Evolutionary conservation across 2,797 vertebrate species (phyloP).

Genomic region (Odontamblyopus lacepedii): DNA sequence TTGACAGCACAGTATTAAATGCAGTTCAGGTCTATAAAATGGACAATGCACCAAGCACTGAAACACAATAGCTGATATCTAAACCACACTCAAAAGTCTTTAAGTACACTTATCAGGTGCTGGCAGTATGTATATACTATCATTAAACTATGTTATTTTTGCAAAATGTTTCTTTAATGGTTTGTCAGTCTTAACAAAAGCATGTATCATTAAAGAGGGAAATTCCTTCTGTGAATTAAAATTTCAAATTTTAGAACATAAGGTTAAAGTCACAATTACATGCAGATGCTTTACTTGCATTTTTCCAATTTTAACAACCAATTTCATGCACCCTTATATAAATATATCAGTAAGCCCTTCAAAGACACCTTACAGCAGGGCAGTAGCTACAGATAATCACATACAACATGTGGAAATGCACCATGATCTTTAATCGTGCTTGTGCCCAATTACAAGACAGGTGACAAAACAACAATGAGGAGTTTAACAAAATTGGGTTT

Average conservation of each 20-base stretch:
- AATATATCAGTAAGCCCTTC: background rate
- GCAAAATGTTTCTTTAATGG: no score
- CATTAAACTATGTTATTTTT: background rate
- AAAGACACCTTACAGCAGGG: background rate
- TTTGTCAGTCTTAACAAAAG: no score
- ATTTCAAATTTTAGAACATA: background rate
- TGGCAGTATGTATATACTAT: background rate
- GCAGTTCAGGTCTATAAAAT: conserved; percentile 12
- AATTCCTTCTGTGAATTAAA: background rate
- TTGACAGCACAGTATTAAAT: background rate
- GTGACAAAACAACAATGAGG: conserved; percentile 28
- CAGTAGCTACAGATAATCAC: no score
- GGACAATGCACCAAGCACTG: background rate
- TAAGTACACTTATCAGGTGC: background rate
- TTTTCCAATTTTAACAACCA: no score
- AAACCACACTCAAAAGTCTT: background rate
- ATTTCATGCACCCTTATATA: background rate
- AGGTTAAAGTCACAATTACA: background rate
- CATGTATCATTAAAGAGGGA: background rate
- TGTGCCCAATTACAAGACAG: background rate
- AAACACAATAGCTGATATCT: background rate
- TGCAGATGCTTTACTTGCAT: background rate
- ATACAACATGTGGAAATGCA: background rate
- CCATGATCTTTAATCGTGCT: background rate
- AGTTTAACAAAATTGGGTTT: background rate